Percentiles rank a stretch among this genome's conserved stretches.
These are phyloP conservation scores for Eristalis intricaria DNA, from an alignment of 2,888 invertebrate genomes.

Conservation along the genomic window DNA sequence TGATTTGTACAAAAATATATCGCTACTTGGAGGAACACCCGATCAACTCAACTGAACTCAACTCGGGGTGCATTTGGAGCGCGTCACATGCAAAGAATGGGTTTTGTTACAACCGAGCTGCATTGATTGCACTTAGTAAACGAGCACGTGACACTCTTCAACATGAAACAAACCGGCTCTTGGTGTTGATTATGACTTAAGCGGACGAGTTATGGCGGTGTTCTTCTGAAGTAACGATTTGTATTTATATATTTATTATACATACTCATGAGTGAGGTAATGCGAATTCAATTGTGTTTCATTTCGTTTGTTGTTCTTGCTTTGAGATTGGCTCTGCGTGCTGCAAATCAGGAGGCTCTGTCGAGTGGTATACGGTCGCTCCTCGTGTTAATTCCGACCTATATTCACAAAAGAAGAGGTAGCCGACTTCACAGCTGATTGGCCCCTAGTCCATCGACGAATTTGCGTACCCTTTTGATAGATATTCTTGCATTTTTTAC, in stretches of 20 bases:
- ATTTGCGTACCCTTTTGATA: no score
- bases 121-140: neutral
- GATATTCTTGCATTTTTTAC: no score
- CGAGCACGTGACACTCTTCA: neutral
- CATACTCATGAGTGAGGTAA: neutral
- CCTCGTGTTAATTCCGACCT: no score
- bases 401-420: no score
- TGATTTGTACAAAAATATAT: conserved; percentile 19
- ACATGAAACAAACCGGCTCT: neutral
- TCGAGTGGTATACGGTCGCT: no score
- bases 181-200: neutral
- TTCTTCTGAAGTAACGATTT: neutral
- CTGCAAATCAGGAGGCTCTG: no score
- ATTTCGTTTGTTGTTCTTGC: neutral
- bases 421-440: no score
- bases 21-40: neutral
- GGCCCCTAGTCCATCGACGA: no score
- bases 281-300: neutral
- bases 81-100: neutral
- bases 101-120: neutral
- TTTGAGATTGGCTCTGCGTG: no score
- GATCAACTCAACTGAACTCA: neutral
- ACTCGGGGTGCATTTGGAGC: neutral
- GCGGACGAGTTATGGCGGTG: neutral
- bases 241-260: conserved; percentile 1